These are phyloP conservation scores for Leptinotarsa rubiginosa DNA, from an alignment of 2,888 invertebrate species.

Conservation along the genomic window DNA sequence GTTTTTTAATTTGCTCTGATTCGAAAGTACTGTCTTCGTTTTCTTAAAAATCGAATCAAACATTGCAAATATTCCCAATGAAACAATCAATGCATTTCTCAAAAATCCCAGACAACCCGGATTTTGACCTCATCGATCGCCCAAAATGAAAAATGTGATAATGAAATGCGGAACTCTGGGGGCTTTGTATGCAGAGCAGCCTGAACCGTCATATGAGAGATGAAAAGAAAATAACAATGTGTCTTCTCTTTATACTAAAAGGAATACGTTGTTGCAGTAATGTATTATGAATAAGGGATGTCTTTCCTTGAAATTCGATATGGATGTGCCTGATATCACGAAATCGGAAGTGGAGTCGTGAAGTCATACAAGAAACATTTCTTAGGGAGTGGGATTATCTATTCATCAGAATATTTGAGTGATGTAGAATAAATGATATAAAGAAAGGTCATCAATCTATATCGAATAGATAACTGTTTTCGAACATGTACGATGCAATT, in stretches of 20 bases:
- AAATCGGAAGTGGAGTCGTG: not conserved
- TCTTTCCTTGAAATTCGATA: not conserved
- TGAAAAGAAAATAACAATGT: constrained; percentile 10
- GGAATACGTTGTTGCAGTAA: constrained; percentile 16
- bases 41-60: no score
- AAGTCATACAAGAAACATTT: not conserved
- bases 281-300: constrained; percentile 10
- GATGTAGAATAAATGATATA: no score
- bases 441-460: no score
- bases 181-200: constrained; percentile 1
- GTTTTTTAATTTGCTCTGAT: no score
- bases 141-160: constrained; percentile 1
- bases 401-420: no score
- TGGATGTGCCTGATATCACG: not conserved
- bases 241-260: constrained; percentile 4
- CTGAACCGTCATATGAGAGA: constrained; percentile 10
- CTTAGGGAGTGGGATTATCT: no score
- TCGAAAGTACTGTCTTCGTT: no score
- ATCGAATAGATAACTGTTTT: no score
- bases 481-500: no score
- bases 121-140: constrained; percentile 4
- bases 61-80: no score
- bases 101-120: not conserved
- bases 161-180: constrained; percentile 11
- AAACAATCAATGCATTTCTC: no score